Evolutionary conservation across 2,888 invertebrate genomes (phyloP).

Genomic region (Thera obeliscata): DNA sequence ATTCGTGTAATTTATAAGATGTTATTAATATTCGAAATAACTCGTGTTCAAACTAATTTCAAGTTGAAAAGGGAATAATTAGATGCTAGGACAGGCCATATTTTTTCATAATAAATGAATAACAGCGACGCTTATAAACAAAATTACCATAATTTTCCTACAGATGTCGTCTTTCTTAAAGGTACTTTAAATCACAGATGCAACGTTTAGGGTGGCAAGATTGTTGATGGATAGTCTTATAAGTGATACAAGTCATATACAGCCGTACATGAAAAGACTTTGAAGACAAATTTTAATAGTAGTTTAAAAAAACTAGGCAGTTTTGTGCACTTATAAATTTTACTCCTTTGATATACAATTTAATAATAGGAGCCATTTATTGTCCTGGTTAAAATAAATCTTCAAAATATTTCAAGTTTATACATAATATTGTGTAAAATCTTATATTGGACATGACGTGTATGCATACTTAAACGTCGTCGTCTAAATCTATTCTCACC

Average conservation of each 20-base stretch:
- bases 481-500: conserved; percentile 38
- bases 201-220: conserved; percentile 68
- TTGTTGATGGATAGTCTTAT: conserved; percentile 31
- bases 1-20: neutral
- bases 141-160: conserved; percentile 36
- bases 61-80: conserved; percentile 52
- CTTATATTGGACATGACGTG: conserved; percentile 7
- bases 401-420: conserved; percentile 52
- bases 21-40: neutral
- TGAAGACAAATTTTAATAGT: conserved; percentile 57
- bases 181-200: conserved; percentile 73
- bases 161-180: conserved; percentile 50
- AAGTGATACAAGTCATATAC: conserved; percentile 8
- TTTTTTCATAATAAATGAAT: neutral
- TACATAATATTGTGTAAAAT: conserved; percentile 24
- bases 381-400: conserved; percentile 53
- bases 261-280: conserved; percentile 32
- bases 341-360: conserved; percentile 9
- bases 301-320: conserved; percentile 23
- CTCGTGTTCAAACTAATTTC: conserved; percentile 56
- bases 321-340: conserved; percentile 18
- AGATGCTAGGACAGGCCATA: conserved; percentile 1
- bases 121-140: neutral
- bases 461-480: conserved; percentile 18
- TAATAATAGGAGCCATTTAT: conserved; percentile 25